Evolutionary conservation across 2,113 vertebrate species (phyloP).

Genomic region (Micromys minutus): DNA sequence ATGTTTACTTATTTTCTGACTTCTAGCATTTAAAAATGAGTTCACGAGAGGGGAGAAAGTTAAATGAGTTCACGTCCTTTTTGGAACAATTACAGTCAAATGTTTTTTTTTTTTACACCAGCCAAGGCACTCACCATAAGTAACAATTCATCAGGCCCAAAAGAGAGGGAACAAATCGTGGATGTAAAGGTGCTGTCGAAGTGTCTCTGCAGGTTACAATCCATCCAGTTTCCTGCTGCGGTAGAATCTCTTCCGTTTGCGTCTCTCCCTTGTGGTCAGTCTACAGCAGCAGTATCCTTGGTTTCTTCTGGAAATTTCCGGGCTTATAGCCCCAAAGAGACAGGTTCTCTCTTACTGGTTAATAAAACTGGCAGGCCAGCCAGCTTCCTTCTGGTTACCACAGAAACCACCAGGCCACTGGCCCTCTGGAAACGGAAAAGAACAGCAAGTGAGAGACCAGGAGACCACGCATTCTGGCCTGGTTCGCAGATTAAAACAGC

Average conservation of each 20-base stretch:
- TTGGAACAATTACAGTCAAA: background rate
- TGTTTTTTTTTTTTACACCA: background rate
- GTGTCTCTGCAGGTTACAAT: conserved; percentile 41
- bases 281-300: background rate
- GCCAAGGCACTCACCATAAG: background rate
- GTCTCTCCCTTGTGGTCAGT: conserved; percentile 11
- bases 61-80: background rate
- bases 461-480: conserved; percentile 65
- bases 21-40: background rate
- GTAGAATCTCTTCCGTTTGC: background rate
- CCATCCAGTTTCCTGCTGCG: conserved; percentile 37
- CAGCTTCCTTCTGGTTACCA: conserved; percentile 68
- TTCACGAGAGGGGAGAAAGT: background rate
- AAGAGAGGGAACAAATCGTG: background rate
- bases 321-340: background rate
- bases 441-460: conserved; percentile 62
- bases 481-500: conserved; percentile 62
- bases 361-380: conserved; percentile 57
- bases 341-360: conserved; percentile 53
- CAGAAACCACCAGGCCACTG: conserved; percentile 56
- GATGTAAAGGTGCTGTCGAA: background rate
- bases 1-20: background rate
- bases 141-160: background rate
- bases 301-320: conserved; percentile 24
- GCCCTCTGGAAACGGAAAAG: conserved; percentile 71